Conservation (phyloP, 30 jellyfish, hydroid and myxozoan genomes). For the Catostylus mosaicus region DNA sequence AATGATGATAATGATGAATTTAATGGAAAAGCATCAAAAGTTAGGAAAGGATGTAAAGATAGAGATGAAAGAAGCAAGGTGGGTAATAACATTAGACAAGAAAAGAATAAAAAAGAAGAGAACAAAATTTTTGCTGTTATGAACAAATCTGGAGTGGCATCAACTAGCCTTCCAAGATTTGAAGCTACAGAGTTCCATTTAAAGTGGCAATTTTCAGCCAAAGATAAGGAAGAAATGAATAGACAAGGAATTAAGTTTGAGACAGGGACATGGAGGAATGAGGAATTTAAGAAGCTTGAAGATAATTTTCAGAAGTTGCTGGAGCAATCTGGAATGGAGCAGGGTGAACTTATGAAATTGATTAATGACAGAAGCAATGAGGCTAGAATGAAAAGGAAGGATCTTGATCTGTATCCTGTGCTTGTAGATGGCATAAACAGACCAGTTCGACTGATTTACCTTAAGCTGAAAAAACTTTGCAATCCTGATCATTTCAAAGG, state of each 20-base stretch:
- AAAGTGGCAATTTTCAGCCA: conserved; percentile 10
- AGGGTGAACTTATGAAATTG: conserved; percentile 18
- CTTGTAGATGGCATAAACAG: conserved; percentile 58
- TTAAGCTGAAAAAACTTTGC: conserved; percentile 15
- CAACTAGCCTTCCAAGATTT: neutral
- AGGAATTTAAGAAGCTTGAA: conserved; percentile 35
- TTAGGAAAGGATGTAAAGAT: neutral
- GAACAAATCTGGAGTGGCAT: neutral
- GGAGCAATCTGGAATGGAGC: neutral
- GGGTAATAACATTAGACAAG: neutral
- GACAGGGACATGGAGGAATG: conserved; percentile 41
- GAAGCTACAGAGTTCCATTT: neutral
- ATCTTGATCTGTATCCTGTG: conserved; percentile 17
- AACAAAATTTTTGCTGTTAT: neutral
- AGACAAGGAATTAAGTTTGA: conserved; percentile 39
- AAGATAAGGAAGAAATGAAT: conserved; percentile 24
- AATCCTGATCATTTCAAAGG: conserved; percentile 53
- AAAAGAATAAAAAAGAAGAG: neutral
- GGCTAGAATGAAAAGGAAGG: conserved; percentile 12
- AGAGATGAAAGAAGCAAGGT: neutral
- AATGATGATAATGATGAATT: neutral
- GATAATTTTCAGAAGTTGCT: conserved; percentile 1
- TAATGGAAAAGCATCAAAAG: neutral
- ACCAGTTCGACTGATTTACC: conserved; percentile 10
- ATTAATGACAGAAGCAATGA: neutral